Conservation (phyloP, 2,797 vertebrate genomes). For the Neosilurus mollespiculum region DNA sequence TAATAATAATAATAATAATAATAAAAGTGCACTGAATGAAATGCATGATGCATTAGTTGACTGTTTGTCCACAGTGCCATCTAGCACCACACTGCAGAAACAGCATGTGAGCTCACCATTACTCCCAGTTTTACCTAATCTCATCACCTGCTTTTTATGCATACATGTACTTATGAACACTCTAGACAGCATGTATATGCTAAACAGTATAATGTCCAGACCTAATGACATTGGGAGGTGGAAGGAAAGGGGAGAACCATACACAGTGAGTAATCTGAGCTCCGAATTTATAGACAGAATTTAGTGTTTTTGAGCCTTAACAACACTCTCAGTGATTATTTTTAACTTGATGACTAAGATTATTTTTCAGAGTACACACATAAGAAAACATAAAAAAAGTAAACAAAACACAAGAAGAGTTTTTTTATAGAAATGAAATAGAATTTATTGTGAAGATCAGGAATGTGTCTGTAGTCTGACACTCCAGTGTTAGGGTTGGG, state of each 20-base stretch:
- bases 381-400: not conserved
- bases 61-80: slow-evolving; percentile 37
- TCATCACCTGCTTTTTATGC: not conserved
- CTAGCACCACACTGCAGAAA: slow-evolving; percentile 15
- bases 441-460: slow-evolving; percentile 20
- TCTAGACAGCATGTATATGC: not conserved
- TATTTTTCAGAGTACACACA: not conserved
- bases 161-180: not conserved
- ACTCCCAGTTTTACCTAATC: not conserved
- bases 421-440: slow-evolving; percentile 4
- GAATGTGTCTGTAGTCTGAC: not conserved
- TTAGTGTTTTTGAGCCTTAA: not conserved
- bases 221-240: not conserved
- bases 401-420: not conserved
- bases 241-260: not conserved
- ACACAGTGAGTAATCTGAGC: not conserved
- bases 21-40: not conserved
- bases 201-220: not conserved
- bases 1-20: not conserved
- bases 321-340: not conserved
- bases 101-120: not conserved
- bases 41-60: not conserved
- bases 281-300: not conserved
- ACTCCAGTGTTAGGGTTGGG: not conserved
- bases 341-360: not conserved